phyloP scores from a whole-genome alignment of 1,140 invertebrate genomes.

The Anastrepha ludens region DNA sequence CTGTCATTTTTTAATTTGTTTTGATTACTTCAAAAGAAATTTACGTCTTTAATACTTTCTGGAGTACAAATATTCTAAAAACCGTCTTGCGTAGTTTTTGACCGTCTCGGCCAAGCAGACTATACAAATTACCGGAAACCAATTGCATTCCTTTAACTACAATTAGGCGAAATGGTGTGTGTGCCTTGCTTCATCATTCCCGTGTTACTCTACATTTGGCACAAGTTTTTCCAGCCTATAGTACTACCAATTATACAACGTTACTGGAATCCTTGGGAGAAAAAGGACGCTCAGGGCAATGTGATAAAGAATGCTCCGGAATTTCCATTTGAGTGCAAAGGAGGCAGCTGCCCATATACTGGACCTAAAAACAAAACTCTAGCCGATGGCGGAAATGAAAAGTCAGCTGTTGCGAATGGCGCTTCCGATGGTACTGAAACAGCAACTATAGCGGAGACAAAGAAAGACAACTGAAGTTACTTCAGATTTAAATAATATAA shows the following conservation, averaged over 20 bases:
- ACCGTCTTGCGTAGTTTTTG: neutral
- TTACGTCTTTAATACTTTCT: neutral
- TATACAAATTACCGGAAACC: neutral
- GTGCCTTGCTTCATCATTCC: conserved; percentile 87
- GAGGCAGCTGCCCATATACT: conserved; percentile 71
- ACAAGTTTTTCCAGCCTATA: conserved; percentile 84
- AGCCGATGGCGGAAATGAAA: conserved; percentile 8
- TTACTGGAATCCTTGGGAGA: conserved; percentile 86
- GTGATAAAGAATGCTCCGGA: conserved; percentile 74
- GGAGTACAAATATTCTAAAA: conserved; percentile 19
- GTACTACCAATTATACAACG: conserved; percentile 80
- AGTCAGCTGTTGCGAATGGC: conserved; percentile 16
- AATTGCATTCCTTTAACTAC: neutral
- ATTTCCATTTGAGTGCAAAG: conserved; percentile 78
- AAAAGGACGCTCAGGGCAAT: conserved; percentile 77
- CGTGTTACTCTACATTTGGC: conserved; percentile 83
- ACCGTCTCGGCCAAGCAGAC: too few species aligned
- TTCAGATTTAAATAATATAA: neutral
- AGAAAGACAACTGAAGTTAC: conserved; percentile 18
- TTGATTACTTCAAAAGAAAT: neutral
- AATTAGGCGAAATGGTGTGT: conserved; percentile 80
- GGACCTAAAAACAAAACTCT: conserved; percentile 60
- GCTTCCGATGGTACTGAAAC: neutral
- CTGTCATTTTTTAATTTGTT: conserved; percentile 9
- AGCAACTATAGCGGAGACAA: neutral